These are phyloP conservation scores for Oxystoma pomonae DNA, from an alignment of 2,888 invertebrate species.

Conservation along the genomic window DNA sequence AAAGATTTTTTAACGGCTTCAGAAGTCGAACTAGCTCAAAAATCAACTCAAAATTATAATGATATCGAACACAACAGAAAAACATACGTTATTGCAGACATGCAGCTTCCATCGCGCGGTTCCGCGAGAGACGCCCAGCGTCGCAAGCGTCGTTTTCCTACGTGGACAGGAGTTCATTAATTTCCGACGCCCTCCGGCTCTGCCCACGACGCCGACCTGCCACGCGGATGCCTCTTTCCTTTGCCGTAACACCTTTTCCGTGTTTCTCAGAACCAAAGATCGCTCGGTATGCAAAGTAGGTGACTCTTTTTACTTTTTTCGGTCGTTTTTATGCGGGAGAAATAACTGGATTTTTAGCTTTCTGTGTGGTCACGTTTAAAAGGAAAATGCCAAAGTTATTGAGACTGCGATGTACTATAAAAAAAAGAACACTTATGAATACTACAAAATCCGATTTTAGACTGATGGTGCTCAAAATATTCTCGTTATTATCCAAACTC, in stretches of 20 bases:
- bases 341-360: neutral
- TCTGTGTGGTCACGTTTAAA: neutral
- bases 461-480: too few species aligned
- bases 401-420: too few species aligned
- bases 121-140: neutral
- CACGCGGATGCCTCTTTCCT: conserved; percentile 22
- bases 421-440: too few species aligned
- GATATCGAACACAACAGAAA: too few species aligned
- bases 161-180: conserved; percentile 49
- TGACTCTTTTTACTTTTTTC: conserved; percentile 24
- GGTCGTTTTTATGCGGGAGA: conserved; percentile 33
- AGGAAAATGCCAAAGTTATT: too few species aligned
- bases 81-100: too few species aligned
- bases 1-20: too few species aligned
- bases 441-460: too few species aligned
- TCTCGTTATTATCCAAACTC: too few species aligned
- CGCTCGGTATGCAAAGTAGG: conserved; percentile 46
- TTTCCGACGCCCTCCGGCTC: conserved; percentile 37
- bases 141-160: conserved; percentile 33
- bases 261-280: conserved; percentile 44
- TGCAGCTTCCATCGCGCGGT: too few species aligned
- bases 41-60: too few species aligned
- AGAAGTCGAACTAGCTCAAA: too few species aligned
- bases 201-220: conserved; percentile 15
- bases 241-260: conserved; percentile 50